Base-by-base conservation (phyloP, 1,140 invertebrate species). In the Wasmannia auropunctata region DNA sequence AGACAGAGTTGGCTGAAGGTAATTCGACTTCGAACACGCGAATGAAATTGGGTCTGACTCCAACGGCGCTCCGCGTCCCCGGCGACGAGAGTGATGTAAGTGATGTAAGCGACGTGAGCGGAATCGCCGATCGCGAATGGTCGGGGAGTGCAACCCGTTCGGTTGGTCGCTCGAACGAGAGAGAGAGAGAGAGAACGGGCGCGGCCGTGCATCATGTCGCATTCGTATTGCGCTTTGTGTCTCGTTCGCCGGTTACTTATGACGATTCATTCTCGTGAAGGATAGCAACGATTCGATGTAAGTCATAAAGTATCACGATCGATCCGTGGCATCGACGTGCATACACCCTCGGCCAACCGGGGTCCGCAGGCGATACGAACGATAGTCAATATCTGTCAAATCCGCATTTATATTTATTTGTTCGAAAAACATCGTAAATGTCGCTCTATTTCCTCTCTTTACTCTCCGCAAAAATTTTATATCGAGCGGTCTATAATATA, bases 21-120 rank as follows among this genome's bases (percentile, higher is more conserved):
- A 90, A 90, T 90, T 87, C 69, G 86, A 90, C 86, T 90, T 75
- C 56, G 88, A 90, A 86, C 89, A 90, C 88, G 89, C 89, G 86
- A 90, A 87, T 74, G 80, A 87, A 90, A 90, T 90, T 90, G 86
- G 81, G 74, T 87, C 69, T 86, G 83, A 89, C 65, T 77, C 72
- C 37, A n/a, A 67, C 43, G 46, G 7, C 34, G 54, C 11, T 49
- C n/a, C 56, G 65, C 56, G 72, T 60, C n/a, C 34, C 54, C 51
- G 56, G 46, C 49, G 70, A 63, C 77, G 75, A 72, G 65, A 74
- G 54, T 49, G 83, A 63, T 56, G 84, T 81, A 86, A 89, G 54
- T 87, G 88, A 89, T 88, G 86, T 58, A 65, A 58, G 28, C 37
- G 46, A 88, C 88, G 88, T 89, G 88, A 89, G 60, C 46, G 60